These are phyloP conservation scores for Alethe diademata DNA, from an alignment of 2,113 vertebrate species.

Conservation along the genomic window DNA sequence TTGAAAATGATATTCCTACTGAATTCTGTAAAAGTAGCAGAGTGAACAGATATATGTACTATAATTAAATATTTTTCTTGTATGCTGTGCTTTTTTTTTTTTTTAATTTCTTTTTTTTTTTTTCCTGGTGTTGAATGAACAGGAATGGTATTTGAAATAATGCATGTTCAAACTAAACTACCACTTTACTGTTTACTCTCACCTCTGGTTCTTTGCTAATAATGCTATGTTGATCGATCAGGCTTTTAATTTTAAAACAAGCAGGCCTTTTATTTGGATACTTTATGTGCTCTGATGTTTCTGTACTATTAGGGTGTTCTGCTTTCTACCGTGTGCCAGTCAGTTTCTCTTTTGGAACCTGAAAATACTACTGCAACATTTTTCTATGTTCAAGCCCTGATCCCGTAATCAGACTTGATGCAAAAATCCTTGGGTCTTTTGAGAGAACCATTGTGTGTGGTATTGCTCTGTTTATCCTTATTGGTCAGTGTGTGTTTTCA, in stretches of 20 bases:
- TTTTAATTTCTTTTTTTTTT: neutral
- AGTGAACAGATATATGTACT: neutral
- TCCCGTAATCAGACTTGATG: fast-evolving
- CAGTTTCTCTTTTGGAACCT: neutral
- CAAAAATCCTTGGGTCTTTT: neutral
- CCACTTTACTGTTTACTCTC: neutral
- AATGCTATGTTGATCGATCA: neutral
- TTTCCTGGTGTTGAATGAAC: neutral
- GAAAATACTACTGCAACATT: neutral
- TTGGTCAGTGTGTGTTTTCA: neutral
- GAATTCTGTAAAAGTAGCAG: neutral
- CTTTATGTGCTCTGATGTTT: neutral
- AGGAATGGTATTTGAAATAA: neutral
- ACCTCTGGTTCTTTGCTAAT: neutral
- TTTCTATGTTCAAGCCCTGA: neutral
- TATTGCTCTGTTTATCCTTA: neutral
- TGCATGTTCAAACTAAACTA: neutral
- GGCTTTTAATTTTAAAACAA: neutral
- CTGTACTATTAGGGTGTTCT: neutral
- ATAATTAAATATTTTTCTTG: neutral
- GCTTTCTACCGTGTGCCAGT: neutral
- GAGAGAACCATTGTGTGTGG: fast-evolving
- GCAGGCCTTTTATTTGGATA: neutral
- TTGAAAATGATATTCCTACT: neutral
- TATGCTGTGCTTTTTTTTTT: neutral